These are phyloP conservation scores for Notothenia rossii DNA, from an alignment of 2,113 vertebrate genomes.

Conservation along the genomic window DNA sequence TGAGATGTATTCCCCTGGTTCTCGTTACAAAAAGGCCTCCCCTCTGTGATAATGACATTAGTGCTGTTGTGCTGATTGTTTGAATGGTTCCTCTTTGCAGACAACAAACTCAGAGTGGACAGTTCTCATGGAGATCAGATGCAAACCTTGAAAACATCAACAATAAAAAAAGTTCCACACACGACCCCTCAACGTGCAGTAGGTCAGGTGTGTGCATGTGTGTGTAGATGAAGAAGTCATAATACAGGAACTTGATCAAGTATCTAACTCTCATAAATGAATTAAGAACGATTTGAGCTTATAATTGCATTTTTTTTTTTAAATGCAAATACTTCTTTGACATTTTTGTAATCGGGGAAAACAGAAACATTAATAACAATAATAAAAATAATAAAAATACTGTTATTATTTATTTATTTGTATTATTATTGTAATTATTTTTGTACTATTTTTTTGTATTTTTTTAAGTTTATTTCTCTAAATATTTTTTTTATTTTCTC, in stretches of 20 bases:
- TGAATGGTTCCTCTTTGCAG: constrained; percentile 6
- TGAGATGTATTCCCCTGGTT: constrained; percentile 68
- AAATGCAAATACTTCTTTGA: background rate
- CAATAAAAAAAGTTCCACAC: background rate
- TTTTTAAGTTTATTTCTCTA: too few relatives aligned
- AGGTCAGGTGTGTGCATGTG: constrained; percentile 7
- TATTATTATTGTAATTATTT: too few relatives aligned
- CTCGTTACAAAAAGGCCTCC: constrained; percentile 53
- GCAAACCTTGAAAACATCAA: background rate
- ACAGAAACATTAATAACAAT: too few relatives aligned
- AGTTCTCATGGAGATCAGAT: constrained; percentile 38
- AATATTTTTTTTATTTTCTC: too few relatives aligned
- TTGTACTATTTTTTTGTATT: too few relatives aligned
- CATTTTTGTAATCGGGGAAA: background rate
- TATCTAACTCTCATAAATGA: background rate
- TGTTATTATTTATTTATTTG: too few relatives aligned
- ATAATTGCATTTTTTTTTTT: background rate
- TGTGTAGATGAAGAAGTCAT: background rate
- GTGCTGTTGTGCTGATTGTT: constrained; percentile 52
- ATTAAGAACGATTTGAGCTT: background rate
- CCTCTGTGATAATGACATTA: constrained; percentile 65
- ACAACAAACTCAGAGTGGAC: constrained; percentile 43
- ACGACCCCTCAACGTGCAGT: constrained; percentile 11
- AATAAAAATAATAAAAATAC: too few relatives aligned
- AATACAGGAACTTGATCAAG: background rate